Conservation (phyloP, 2,888 invertebrate genomes). For the Entomobrya multifasciata region DNA sequence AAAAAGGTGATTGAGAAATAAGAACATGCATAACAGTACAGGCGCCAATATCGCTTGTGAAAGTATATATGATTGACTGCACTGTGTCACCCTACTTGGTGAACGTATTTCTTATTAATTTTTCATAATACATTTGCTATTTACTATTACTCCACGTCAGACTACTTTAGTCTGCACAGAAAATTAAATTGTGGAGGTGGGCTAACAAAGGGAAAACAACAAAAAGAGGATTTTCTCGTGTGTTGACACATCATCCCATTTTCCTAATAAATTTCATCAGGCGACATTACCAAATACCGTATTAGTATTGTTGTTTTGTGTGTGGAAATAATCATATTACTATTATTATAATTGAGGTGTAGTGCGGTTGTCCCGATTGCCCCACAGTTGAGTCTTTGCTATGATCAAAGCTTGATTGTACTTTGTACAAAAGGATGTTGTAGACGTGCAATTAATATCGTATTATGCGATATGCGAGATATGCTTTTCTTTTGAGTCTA, state of each 20-base stretch:
- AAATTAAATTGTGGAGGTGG: background rate
- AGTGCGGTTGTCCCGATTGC: too few species aligned
- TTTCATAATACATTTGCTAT: too few species aligned
- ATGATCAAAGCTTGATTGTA: too few species aligned
- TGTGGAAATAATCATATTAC: background rate
- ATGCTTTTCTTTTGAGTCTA: too few species aligned
- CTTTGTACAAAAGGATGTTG: background rate
- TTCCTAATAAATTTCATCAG: conserved; percentile 23
- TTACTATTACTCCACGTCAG: too few species aligned
- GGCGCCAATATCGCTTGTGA: conserved; percentile 5
- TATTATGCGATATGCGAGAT: too few species aligned
- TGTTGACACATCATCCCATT: conserved; percentile 50
- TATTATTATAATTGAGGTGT: background rate
- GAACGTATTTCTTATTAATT: too few species aligned
- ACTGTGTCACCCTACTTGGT: background rate
- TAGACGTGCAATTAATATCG: too few species aligned
- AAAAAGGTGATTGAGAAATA: conserved; percentile 22
- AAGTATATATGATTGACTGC: conserved; percentile 40
- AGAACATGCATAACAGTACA: background rate
- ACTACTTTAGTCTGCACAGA: background rate
- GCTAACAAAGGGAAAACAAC: background rate
- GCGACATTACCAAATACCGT: background rate
- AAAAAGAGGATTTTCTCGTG: conserved; percentile 33
- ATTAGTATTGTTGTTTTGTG: background rate
- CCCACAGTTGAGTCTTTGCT: too few species aligned